Conservation (phyloP, 2,113 vertebrate species). For the Suricata suricatta region DNA sequence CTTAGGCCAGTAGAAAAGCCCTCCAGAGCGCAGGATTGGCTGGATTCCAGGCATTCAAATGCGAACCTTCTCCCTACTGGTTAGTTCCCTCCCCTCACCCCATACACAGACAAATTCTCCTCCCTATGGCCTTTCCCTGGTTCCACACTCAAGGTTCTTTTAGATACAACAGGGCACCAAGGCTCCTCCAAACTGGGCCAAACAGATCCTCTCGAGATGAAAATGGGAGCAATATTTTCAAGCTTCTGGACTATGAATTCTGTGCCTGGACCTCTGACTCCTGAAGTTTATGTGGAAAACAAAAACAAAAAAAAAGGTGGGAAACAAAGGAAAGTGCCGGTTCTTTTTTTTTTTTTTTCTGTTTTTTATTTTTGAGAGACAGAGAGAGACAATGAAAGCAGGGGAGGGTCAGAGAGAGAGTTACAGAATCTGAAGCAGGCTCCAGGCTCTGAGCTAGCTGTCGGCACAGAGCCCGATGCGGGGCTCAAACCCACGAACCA, state of each 20-base stretch:
- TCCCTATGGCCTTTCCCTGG: not conserved
- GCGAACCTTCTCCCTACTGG: not conserved
- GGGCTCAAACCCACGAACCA: too few species aligned
- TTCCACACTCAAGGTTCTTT: not conserved
- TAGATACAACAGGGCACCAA: too few species aligned
- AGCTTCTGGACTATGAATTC: not conserved
- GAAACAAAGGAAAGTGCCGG: not conserved
- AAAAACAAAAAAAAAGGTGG: not conserved
- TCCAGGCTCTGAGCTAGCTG: too few species aligned
- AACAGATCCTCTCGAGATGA: not conserved
- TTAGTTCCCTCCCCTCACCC: accelerated
- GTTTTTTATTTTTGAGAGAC: too few species aligned
- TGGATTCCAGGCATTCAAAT: not conserved
- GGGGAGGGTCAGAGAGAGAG: too few species aligned
- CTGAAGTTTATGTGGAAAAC: not conserved
- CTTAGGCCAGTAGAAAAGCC: not conserved
- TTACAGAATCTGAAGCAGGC: too few species aligned
- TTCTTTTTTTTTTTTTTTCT: not conserved
- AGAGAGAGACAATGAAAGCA: too few species aligned
- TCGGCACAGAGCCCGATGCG: too few species aligned
- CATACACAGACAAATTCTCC: not conserved
- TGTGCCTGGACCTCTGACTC: not conserved
- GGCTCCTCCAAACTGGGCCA: not conserved
- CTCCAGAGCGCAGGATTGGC: not conserved
- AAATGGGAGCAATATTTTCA: not conserved